Evolutionary conservation across 2,888 invertebrate species (phyloP).

Genomic region (Plusia festucae): DNA sequence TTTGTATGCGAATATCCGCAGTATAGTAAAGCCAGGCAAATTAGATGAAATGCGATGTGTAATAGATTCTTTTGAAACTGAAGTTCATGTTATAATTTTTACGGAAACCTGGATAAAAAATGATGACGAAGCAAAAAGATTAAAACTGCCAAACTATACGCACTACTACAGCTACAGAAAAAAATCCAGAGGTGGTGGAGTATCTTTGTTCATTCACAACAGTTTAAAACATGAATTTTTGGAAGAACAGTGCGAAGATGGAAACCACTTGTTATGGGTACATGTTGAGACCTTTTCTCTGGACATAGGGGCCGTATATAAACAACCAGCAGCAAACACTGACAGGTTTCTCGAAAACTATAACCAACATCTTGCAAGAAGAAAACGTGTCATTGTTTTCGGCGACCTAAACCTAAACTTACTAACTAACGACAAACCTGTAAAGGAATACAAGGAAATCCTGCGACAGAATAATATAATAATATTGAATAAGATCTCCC

Average conservation of each 20-base stretch:
- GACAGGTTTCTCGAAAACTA: neutral
- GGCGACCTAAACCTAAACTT: slow-evolving; percentile 10
- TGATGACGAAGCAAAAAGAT: neutral
- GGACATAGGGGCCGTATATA: slow-evolving; percentile 10
- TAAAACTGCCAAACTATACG: neutral
- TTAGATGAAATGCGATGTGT: neutral
- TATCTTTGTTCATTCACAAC: neutral
- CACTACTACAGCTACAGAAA: neutral
- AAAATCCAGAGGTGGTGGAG: neutral
- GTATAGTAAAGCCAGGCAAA: neutral
- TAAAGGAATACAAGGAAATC: slow-evolving; percentile 8
- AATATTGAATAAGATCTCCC: slow-evolving; percentile 10
- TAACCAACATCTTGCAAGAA: slow-evolving; percentile 12
- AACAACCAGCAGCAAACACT: slow-evolving; percentile 9
- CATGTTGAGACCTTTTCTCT: slow-evolving; percentile 7
- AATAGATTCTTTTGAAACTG: neutral
- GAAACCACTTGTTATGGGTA: neutral
- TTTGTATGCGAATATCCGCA: too few species aligned
- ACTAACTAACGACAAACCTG: slow-evolving; percentile 7
- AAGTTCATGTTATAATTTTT: neutral
- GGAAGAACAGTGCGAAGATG: neutral
- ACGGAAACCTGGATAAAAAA: neutral
- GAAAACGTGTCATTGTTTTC: slow-evolving; percentile 12
- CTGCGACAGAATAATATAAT: slow-evolving; percentile 14
- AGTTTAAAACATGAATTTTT: neutral